Conservation (phyloP, 2,888 invertebrate species). For the Cerastis leucographa region DNA sequence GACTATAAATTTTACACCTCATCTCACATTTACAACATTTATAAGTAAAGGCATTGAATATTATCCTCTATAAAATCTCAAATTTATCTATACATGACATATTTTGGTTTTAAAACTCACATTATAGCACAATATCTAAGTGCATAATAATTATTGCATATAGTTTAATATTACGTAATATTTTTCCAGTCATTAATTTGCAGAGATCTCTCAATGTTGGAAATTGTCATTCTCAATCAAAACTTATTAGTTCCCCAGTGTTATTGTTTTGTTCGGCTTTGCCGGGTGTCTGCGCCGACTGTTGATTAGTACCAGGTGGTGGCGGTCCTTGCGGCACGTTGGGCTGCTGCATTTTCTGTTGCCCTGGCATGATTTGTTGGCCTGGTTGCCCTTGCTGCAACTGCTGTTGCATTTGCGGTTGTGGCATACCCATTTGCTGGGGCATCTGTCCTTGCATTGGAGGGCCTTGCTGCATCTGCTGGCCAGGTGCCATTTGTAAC, state of each 20-base stretch:
- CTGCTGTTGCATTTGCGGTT: conserved; percentile 64
- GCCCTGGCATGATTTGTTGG: conserved; percentile 67
- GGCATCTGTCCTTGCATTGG: conserved; percentile 65
- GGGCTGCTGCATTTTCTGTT: conserved; percentile 72
- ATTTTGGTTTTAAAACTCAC: conserved; percentile 70
- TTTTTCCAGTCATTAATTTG: conserved; percentile 75
- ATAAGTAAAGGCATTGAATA: conserved; percentile 65
- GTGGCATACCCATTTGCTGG: conserved; percentile 71
- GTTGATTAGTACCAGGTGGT: conserved; percentile 68
- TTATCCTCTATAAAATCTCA: conserved; percentile 60
- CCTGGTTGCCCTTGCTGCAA: conserved; percentile 68
- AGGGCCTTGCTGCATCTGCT: conserved; percentile 57
- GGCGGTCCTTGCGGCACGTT: conserved; percentile 73
- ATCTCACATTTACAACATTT: conserved; percentile 60
- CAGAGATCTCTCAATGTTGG: conserved; percentile 71
- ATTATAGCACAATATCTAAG: conserved; percentile 65
- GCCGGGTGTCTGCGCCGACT: conserved; percentile 75
- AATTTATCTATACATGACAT: conserved; percentile 69
- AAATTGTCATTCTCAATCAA: conserved; percentile 91
- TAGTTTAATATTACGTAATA: conserved; percentile 67
- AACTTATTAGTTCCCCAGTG: conserved; percentile 95
- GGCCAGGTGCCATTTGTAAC: conserved; percentile 62
- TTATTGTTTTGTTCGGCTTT: conserved; percentile 87
- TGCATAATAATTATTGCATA: conserved; percentile 70
- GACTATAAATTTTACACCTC: conserved; percentile 52